Percentiles rank a stretch among this genome's conserved stretches.
These are phyloP conservation scores for Lethocerus indicus DNA, from an alignment of 1,140 invertebrate species.

Conservation along the genomic window DNA sequence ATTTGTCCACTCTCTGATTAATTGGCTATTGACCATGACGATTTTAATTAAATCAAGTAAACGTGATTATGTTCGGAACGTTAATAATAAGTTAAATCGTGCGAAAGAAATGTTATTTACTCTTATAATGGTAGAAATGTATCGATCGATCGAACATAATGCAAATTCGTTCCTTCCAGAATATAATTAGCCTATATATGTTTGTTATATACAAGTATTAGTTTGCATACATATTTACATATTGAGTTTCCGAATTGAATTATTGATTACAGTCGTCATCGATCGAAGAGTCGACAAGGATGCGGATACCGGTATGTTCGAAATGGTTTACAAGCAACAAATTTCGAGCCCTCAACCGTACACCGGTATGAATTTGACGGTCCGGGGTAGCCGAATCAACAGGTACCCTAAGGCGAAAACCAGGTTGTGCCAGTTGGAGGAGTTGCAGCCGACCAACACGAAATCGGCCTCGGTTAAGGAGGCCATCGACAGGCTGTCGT, in stretches of 20 bases:
- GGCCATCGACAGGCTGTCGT: neutral
- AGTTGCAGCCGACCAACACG: neutral
- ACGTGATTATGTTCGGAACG: neutral
- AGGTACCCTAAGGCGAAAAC: no score
- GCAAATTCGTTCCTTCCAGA: no score
- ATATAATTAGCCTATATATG: no score
- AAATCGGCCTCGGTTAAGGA: neutral
- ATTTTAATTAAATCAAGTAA: neutral
- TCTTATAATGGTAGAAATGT: no score
- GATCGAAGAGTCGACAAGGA: slow-evolving; percentile 59
- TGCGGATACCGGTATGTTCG: slow-evolving; percentile 72
- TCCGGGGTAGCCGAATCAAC: no score
- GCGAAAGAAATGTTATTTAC: no score
- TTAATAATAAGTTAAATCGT: no score
- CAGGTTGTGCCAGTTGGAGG: neutral
- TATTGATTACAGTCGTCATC: slow-evolving; percentile 63
- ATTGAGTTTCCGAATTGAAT: no score
- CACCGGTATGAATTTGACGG: slow-evolving; percentile 54
- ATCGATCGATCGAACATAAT: no score
- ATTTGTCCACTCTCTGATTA: slow-evolving; percentile 36
- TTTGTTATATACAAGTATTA: no score
- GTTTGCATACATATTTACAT: no score
- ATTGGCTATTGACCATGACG: neutral
- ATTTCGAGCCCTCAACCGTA: slow-evolving; percentile 66
- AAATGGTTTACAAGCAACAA: slow-evolving; percentile 58